phyloP scores from a whole-genome alignment of 2,797 vertebrate genomes.

The Argyrosomus regius region DNA sequence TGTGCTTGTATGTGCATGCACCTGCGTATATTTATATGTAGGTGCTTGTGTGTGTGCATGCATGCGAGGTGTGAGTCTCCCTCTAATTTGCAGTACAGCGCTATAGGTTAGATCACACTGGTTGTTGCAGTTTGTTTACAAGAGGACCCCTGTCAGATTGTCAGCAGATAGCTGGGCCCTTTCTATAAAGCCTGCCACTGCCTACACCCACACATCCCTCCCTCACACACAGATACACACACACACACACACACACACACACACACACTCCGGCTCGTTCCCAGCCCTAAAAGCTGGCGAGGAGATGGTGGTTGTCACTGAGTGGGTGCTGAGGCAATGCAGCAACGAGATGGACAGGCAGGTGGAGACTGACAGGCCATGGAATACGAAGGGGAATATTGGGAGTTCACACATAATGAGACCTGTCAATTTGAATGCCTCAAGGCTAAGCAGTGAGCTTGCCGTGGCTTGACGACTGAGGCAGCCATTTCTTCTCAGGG shows the following conservation, averaged over 20 bases:
- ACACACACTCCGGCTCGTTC: slow-evolving; percentile 37
- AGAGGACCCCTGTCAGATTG: slow-evolving; percentile 87
- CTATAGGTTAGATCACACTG: slow-evolving; percentile 86
- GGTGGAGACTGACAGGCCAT: slow-evolving; percentile 81
- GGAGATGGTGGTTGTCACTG: slow-evolving; percentile 71
- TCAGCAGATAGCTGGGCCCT: slow-evolving; percentile 85
- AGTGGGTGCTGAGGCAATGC: slow-evolving; percentile 68
- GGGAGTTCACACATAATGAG: slow-evolving; percentile 85
- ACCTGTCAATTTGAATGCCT: slow-evolving; percentile 87
- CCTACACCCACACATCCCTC: slow-evolving; percentile 49
- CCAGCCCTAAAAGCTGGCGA: slow-evolving; percentile 46
- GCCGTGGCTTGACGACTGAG: slow-evolving; percentile 58
- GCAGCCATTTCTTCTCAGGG: slow-evolving; percentile 65
- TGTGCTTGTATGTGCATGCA: slow-evolving; percentile 39
- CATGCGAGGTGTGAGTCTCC: slow-evolving; percentile 81
- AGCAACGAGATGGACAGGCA: slow-evolving; percentile 77
- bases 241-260: slow-evolving; percentile 21
- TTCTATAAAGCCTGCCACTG: slow-evolving; percentile 77
- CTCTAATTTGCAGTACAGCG: slow-evolving; percentile 92
- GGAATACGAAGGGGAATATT: slow-evolving; percentile 77
- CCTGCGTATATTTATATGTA: slow-evolving; percentile 48
- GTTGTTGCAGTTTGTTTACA: slow-evolving; percentile 93
- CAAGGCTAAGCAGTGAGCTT: slow-evolving; percentile 75
- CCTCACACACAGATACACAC: slow-evolving; percentile 23
- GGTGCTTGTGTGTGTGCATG: slow-evolving; percentile 35